Evolutionary conservation across 2,888 invertebrate genomes (phyloP).

Genomic region (Podabrus alpinus): DNA sequence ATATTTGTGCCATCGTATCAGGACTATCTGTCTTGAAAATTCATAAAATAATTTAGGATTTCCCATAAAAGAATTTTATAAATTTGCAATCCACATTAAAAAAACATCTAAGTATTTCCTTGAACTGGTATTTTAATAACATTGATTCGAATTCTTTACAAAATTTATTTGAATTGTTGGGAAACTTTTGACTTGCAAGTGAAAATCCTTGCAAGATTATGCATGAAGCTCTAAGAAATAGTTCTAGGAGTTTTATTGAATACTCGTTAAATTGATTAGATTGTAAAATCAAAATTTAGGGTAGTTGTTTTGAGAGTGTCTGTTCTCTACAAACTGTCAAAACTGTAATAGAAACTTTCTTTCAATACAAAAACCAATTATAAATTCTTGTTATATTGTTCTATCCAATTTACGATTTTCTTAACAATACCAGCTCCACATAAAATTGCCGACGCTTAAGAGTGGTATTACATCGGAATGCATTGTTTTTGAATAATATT

Average conservation of each 20-base stretch:
- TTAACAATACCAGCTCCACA: not conserved
- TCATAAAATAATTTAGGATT: not conserved
- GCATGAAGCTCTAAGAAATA: not conserved
- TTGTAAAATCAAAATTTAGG: not conserved
- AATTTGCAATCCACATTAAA: not conserved
- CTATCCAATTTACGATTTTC: not conserved
- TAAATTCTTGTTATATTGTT: not conserved
- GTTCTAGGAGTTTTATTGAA: not conserved
- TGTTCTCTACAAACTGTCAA: not conserved
- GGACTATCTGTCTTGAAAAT: no score
- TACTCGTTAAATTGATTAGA: not conserved
- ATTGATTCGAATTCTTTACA: not conserved
- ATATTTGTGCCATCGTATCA: no score
- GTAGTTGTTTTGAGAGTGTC: not conserved
- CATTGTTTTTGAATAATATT: not conserved
- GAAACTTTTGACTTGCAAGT: no score
- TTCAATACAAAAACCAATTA: not conserved
- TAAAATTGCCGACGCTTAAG: not conserved
- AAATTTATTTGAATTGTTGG: not conserved
- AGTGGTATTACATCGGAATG: not conserved
- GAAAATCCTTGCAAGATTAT: not conserved
- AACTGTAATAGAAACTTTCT: not conserved
- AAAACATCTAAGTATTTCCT: not conserved
- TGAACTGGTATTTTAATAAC: not conserved
- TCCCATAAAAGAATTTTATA: not conserved